These are phyloP conservation scores for Chrysoperla carnea DNA, from an alignment of 1,140 invertebrate species.

Conservation along the genomic window DNA sequence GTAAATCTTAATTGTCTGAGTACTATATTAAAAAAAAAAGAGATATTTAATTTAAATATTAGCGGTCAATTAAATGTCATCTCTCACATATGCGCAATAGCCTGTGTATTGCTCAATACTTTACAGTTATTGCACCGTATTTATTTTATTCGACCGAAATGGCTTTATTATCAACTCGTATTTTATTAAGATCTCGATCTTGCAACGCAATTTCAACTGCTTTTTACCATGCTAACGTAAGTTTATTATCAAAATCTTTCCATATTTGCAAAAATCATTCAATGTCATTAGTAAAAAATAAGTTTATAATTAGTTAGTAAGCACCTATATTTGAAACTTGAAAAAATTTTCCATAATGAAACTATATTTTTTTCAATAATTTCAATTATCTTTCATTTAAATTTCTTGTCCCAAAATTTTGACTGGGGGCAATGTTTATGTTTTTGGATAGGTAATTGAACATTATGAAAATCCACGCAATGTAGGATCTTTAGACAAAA, in stretches of 20 bases:
- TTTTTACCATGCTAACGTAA: constrained; percentile 21
- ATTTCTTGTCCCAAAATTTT: constrained; percentile 5
- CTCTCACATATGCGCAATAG: no score
- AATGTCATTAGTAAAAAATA: no score
- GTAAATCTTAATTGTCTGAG: no score
- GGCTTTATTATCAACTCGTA: neutral
- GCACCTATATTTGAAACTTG: no score
- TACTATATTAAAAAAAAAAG: no score
- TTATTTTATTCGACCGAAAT: neutral
- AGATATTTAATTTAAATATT: no score
- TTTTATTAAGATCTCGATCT: neutral
- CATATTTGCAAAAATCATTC: neutral
- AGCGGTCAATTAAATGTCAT: no score
- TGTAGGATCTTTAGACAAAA: constrained; percentile 94
- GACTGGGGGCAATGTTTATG: no score
- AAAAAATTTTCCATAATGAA: no score
- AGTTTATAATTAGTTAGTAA: no score
- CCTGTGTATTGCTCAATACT: no score
- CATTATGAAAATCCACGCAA: constrained; percentile 99
- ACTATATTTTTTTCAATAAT: neutral
- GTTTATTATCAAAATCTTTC: neutral
- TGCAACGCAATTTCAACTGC: constrained; percentile 5
- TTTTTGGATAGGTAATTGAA: constrained; percentile 68
- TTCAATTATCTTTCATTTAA: neutral
- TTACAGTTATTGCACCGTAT: no score